Conservation (phyloP, 2,113 vertebrate genomes). For the Microcebus tavaratra region DNA sequence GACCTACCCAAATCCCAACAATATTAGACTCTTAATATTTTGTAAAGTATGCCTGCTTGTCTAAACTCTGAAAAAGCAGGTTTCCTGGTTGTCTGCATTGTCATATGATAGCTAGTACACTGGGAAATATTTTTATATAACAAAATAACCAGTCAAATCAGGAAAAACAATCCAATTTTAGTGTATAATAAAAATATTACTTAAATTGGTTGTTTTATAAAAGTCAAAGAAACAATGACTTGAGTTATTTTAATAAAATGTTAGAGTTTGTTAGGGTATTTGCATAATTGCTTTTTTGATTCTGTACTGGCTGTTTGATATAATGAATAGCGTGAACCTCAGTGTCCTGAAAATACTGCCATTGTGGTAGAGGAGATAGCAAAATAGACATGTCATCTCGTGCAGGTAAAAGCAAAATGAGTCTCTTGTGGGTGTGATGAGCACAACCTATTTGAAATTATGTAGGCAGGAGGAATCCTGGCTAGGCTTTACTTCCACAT, state of each 20-base stretch:
- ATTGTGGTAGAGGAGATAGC: not conserved
- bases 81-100: not conserved
- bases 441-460: not conserved
- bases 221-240: conserved; percentile 35
- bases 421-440: not conserved
- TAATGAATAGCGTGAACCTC: not conserved
- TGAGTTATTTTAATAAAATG: conserved; percentile 54
- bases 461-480: not conserved
- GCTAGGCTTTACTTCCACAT: not conserved
- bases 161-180: conserved; percentile 38
- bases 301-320: not conserved
- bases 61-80: not conserved
- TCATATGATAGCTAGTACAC: conserved; percentile 42
- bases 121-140: conserved; percentile 24
- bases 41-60: not conserved
- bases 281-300: conserved; percentile 43
- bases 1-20: not conserved
- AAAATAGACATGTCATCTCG: not conserved
- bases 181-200: not conserved
- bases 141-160: conserved; percentile 39
- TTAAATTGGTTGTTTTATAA: conserved; percentile 51
- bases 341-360: conserved; percentile 10
- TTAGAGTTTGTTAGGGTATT: not conserved
- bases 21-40: not conserved
- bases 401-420: not conserved